A percentile compares a stretch with the other conserved stretches of the same genome.
These are phyloP conservation scores for Erythrocercus mccallii DNA, from an alignment of 2,113 vertebrate genomes.

Conservation along the genomic window DNA sequence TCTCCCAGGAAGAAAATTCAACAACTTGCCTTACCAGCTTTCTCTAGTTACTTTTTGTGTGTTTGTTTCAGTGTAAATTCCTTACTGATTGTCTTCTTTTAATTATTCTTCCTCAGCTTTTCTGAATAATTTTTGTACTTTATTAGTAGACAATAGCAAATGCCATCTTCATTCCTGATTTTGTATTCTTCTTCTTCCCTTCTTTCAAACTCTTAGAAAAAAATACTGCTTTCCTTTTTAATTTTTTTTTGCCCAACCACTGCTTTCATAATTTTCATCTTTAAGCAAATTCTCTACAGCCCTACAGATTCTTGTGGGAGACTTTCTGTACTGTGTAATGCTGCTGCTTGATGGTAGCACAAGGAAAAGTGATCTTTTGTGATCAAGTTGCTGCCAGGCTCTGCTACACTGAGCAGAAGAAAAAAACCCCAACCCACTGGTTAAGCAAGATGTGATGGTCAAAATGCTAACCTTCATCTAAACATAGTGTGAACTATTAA, in stretches of 20 bases:
- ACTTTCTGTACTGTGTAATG: neutral
- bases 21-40: neutral
- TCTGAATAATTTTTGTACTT: neutral
- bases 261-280: neutral
- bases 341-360: neutral
- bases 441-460: neutral
- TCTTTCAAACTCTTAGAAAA: neutral
- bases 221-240: neutral
- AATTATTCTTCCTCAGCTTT: neutral
- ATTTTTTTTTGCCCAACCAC: neutral
- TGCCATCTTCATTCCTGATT: neutral
- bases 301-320: neutral
- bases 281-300: neutral
- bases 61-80: neutral
- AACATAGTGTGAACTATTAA: neutral
- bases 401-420: fast-evolving
- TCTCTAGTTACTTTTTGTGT: neutral
- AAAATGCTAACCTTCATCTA: neutral
- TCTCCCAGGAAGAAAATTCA: neutral
- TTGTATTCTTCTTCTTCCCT: neutral
- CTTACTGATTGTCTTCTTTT: neutral
- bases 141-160: neutral
- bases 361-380: neutral
- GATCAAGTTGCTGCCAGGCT: neutral
- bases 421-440: fast-evolving